A percentile compares a stretch with the other conserved stretches of the same genome.
Conservation (phyloP, 2,797 vertebrate genomes). For the Ctenochaetus hawaiiensis region DNA sequence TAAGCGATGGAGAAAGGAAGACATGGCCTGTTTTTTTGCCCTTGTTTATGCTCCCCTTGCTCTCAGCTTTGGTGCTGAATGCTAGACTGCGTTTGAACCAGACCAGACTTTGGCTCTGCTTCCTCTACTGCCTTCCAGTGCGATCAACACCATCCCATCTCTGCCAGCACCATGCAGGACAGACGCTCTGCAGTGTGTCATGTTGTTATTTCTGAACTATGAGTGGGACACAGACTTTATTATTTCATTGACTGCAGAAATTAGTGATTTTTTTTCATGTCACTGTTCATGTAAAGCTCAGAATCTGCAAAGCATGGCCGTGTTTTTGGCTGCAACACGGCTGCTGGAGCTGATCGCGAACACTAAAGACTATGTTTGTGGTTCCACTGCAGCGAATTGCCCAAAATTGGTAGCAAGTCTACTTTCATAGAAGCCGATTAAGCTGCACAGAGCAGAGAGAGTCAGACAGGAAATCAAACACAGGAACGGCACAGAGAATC, state of each 20-base stretch:
- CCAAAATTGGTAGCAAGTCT: too few relatives aligned
- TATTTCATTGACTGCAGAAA: constrained; percentile 7
- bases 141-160: constrained; percentile 8
- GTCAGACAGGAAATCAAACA: too few relatives aligned
- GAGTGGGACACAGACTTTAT: constrained; percentile 16
- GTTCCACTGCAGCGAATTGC: too few relatives aligned
- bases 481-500: too few relatives aligned
- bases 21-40: not conserved
- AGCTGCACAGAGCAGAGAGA: too few relatives aligned
- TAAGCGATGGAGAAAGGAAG: not conserved
- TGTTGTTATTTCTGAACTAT: constrained; percentile 1
- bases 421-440: too few relatives aligned
- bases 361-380: too few relatives aligned
- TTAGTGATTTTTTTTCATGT: constrained; percentile 6
- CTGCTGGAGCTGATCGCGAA: too few relatives aligned
- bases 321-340: too few relatives aligned
- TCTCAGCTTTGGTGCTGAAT: constrained; percentile 3
- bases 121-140: constrained; percentile 21
- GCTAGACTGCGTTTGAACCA: constrained; percentile 17
- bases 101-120: constrained; percentile 27
- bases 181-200: constrained; percentile 9
- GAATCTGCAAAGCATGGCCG: too few relatives aligned
- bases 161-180: constrained; percentile 1
- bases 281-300: not conserved
- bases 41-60: not conserved